These are phyloP conservation scores for Esox masquinongy DNA, from an alignment of 2,797 vertebrate species.

Conservation along the genomic window DNA sequence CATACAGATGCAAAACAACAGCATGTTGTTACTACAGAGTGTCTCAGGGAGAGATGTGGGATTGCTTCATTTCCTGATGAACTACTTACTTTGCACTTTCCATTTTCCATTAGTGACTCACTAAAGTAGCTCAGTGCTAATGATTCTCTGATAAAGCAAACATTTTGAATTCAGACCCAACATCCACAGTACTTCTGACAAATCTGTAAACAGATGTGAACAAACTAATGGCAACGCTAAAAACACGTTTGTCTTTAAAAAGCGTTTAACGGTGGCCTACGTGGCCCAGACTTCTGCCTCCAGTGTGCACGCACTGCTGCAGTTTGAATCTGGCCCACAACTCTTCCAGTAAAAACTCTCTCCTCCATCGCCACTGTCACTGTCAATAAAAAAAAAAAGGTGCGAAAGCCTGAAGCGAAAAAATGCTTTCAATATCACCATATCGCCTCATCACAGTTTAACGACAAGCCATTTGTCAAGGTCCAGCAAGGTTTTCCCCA, in stretches of 20 bases:
- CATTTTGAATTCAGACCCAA: background rate
- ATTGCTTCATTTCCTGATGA: background rate
- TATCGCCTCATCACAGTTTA: background rate
- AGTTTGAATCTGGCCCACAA: no score
- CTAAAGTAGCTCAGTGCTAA: background rate
- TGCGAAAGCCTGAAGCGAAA: background rate
- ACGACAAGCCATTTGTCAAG: background rate
- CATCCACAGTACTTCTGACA: no score
- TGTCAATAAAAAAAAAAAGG: no score
- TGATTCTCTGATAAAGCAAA: background rate
- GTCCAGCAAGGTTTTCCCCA: no score
- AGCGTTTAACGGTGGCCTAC: no score
- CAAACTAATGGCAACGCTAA: no score
- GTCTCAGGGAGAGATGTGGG: background rate
- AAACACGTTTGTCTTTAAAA: no score
- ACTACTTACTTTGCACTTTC: background rate
- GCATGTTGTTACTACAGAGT: constrained; percentile 26
- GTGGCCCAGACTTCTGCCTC: no score
- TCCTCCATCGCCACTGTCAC: no score
- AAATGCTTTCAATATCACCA: background rate
- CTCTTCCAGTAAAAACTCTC: no score
- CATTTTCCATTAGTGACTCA: background rate
- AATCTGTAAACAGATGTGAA: no score
- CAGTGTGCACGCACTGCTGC: no score
- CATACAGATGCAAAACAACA: constrained; percentile 37